These are phyloP conservation scores for Portunus trituberculatus DNA, from an alignment of 1,140 invertebrate genomes.

Conservation along the genomic window DNA sequence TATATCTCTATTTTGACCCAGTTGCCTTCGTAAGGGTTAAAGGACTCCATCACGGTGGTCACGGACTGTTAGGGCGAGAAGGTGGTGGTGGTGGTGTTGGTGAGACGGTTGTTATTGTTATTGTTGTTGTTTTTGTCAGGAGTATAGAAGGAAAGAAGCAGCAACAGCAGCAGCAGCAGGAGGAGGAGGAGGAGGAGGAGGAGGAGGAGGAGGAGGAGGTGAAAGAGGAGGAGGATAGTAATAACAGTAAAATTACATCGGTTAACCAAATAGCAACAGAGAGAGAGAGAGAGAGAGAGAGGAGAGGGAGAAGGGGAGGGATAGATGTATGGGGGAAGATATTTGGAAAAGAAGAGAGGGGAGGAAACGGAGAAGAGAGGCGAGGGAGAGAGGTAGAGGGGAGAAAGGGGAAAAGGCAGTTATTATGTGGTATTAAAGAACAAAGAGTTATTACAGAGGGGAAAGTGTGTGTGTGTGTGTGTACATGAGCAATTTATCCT, in stretches of 20 bases:
- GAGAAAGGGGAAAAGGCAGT: not conserved
- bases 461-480: not conserved
- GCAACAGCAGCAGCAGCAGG: not conserved
- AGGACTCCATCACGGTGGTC: slow-evolving; percentile 49
- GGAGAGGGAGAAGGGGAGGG: not conserved
- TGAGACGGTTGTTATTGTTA: no score
- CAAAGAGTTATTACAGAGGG: not conserved
- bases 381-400: not conserved
- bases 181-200: not conserved
- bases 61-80: slow-evolving; percentile 43
- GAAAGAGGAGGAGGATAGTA: not conserved
- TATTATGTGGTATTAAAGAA: not conserved
- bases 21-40: slow-evolving; percentile 55
- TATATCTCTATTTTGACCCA: slow-evolving; percentile 84
- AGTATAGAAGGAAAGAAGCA: not conserved
- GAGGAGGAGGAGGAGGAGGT: not conserved
- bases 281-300: not conserved
- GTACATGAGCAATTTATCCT: not conserved
- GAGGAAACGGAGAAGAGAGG: not conserved
- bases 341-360: not conserved
- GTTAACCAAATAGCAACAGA: not conserved
- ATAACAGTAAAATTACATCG: not conserved
- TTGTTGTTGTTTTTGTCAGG: not conserved
- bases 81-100: no score
- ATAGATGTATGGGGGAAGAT: not conserved